Percentiles rank a stretch among this genome's conserved stretches.
phyloP scores from a whole-genome alignment of 2,888 invertebrate genomes.

The Epistrophe grossulariae region DNA sequence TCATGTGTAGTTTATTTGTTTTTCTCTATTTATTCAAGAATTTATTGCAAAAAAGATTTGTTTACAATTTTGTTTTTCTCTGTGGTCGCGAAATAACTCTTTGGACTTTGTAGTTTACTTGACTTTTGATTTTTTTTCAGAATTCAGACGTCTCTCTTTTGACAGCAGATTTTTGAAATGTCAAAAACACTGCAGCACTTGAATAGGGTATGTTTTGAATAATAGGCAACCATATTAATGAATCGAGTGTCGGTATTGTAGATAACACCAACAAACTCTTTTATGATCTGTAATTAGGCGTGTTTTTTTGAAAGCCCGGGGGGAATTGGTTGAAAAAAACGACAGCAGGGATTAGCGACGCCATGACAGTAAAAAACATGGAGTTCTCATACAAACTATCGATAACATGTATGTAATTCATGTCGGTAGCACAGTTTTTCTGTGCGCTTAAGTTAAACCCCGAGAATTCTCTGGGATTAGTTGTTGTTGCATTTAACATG shows the following conservation, averaged over 20 bases:
- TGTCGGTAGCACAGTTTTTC: no score
- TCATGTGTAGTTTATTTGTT: slow-evolving; percentile 11
- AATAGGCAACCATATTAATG: neutral
- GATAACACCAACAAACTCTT: neutral
- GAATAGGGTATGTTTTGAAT: neutral
- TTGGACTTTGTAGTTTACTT: slow-evolving; percentile 12
- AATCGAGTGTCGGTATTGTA: neutral
- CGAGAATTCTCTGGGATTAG: no score
- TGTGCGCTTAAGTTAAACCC: no score
- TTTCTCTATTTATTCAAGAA: neutral
- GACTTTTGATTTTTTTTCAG: neutral
- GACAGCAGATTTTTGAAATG: neutral
- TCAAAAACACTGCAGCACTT: neutral
- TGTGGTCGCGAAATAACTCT: neutral
- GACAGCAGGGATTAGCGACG: no score
- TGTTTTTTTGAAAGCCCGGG: no score
- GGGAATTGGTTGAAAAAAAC: no score
- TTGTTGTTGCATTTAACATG: no score
- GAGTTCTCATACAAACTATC: no score
- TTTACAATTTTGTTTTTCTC: slow-evolving; percentile 37
- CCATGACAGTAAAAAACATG: no score
- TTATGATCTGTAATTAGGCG: no score
- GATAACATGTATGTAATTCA: no score
- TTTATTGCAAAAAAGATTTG: slow-evolving; percentile 8
- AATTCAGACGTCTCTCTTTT: neutral